Evolutionary conservation across 2,797 vertebrate genomes (phyloP).

Genomic region (Hozukius guyotensis): DNA sequence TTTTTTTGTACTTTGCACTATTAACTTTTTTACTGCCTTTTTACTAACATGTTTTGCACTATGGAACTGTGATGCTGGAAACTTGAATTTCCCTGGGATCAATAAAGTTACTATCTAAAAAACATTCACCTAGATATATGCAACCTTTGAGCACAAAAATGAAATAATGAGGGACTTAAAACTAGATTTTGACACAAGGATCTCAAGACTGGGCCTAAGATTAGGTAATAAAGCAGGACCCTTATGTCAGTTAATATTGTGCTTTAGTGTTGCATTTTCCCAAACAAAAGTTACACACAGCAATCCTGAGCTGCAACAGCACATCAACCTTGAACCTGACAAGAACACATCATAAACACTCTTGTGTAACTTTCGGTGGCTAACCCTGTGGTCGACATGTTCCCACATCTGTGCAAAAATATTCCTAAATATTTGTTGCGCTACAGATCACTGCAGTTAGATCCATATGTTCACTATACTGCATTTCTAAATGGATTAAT

Average conservation of each 20-base stretch:
- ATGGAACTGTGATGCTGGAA: too few species aligned
- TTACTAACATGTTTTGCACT: too few species aligned
- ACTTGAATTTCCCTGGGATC: too few species aligned
- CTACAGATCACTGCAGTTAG: background rate
- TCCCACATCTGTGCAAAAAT: background rate
- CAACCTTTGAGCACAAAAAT: background rate
- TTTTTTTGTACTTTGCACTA: too few species aligned
- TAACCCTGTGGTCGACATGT: fast-evolving
- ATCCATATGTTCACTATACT: background rate
- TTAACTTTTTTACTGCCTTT: too few species aligned
- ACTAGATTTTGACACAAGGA: too few species aligned
- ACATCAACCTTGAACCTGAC: background rate
- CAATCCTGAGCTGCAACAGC: background rate
- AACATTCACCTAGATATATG: background rate
- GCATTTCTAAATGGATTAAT: background rate
- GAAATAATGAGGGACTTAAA: background rate
- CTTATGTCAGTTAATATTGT: background rate
- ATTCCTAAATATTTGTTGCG: background rate
- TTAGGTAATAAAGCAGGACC: background rate
- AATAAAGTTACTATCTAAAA: background rate
- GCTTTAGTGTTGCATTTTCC: background rate
- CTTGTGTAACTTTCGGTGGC: background rate
- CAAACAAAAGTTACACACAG: background rate
- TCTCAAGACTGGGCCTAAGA: background rate
- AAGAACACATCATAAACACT: background rate